Evolutionary conservation across 2,888 invertebrate species (phyloP), one percentile per base, ranked within the genome.

Genomic region (Mesochorus sp.): DNA sequence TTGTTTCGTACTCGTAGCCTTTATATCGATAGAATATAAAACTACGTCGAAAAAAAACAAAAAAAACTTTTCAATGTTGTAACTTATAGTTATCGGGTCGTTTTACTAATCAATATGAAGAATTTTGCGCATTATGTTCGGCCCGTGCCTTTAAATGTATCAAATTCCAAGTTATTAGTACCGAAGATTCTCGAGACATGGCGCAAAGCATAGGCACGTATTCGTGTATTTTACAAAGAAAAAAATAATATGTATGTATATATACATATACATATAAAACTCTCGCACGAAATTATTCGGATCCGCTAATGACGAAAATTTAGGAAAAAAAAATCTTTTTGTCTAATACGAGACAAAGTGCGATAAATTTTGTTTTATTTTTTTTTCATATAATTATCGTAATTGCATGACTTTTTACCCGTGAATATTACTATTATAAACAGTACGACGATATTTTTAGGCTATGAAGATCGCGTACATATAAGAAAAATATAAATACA

Each of bases 371-470:
- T 31, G n/a, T 3, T 1, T 8, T 10, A n/a, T 26, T 10, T 28
- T 28, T 37, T 37, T 37, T 37, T 12, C 34, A 34, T 1, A 5
- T 34, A 4, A 1, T 34, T 8, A 34, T 34, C 1, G 6, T 34
- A 2, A 6, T 8, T 1, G 10, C 3, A 34, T 1, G n/a, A 28
- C 24, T 24, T 8, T 14, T 42, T 39, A 10, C 10, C 19, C 21
- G n/a, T 14, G 39, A 55, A 8, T 3, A 49, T 19, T 12, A n/a
- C n/a, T n/a, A n/a, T n/a, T 21, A 28, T 39, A 49, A 2, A 10
- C 49, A n/a, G 14, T 26, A 6, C 6, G 17, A 3, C 14, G 44
- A 26, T 12, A 19, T 64, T 55, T 72, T 73, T 73, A 73, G 72
- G 72, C 72, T 73, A 64, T 57, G 64, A 57, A 28, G 19, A 28